A percentile compares a stretch with the other conserved stretches of the same genome.
phyloP scores from a whole-genome alignment of 1,140 invertebrate genomes.

The Drosophila suzukii region DNA sequence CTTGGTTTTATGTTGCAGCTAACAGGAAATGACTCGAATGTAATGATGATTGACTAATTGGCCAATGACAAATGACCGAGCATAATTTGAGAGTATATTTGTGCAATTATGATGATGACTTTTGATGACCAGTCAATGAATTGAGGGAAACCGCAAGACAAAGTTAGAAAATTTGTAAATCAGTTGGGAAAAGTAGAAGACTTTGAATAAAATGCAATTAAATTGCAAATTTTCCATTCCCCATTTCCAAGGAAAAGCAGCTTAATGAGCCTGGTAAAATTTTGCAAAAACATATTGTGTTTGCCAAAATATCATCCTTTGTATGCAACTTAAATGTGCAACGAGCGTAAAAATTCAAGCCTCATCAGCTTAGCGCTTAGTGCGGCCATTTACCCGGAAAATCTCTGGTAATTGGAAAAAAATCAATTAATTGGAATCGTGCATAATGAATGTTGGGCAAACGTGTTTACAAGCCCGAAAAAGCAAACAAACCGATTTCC shows the following conservation, averaged over 20 bases:
- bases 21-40: conserved; percentile 1
- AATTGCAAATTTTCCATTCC: neutral
- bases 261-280: neutral
- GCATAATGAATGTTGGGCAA: conserved; percentile 49
- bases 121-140: neutral
- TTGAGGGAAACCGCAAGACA: neutral
- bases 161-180: neutral
- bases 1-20: neutral
- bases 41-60: conserved; percentile 23
- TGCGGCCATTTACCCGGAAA: conserved; percentile 24
- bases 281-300: neutral
- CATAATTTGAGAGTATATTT: conserved; percentile 1
- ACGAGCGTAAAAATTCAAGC: conserved; percentile 10
- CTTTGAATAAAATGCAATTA: neutral
- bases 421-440: conserved; percentile 49
- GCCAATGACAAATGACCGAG: neutral
- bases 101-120: conserved; percentile 2
- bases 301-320: neutral
- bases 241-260: conserved; percentile 7
- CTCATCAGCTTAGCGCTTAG: conserved; percentile 29
- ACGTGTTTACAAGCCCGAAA: conserved; percentile 56
- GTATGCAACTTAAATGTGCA: conserved; percentile 18
- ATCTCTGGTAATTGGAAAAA: conserved; percentile 25
- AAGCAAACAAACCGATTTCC: conserved; percentile 45
- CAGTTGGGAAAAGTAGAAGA: neutral